phyloP scores from a whole-genome alignment of 1,140 invertebrate genomes.

The Acyrthosiphon pisum region DNA sequence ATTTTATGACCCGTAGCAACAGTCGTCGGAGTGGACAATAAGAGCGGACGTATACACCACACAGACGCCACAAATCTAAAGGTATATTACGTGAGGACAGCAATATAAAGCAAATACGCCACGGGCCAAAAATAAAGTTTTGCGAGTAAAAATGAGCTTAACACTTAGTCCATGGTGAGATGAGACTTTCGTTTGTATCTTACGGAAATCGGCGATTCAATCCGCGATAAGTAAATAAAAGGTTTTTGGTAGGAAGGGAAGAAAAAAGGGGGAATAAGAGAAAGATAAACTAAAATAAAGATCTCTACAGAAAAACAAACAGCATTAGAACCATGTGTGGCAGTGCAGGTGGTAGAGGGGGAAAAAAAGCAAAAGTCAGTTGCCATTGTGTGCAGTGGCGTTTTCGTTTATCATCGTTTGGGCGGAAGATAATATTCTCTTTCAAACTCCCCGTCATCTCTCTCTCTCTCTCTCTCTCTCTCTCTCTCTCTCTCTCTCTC shows the following conservation, averaged over 20 bases:
- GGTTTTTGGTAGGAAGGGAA: not conserved
- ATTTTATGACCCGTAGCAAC: not conserved
- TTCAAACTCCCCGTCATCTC: not conserved
- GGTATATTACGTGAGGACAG: not conserved
- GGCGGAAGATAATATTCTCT: not conserved
- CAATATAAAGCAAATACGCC: not conserved
- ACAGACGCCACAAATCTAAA: not conserved
- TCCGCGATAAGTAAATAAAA: conserved; percentile 40
- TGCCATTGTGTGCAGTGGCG: not conserved
- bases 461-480: not conserved
- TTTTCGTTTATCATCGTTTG: conserved; percentile 18
- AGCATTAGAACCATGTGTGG: conserved; percentile 32
- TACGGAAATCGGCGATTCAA: conserved; percentile 43
- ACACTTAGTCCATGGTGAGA: not conserved
- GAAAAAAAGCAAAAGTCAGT: conserved; percentile 16
- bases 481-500: not conserved
- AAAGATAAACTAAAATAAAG: conserved; percentile 25
- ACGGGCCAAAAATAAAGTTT: conserved; percentile 4
- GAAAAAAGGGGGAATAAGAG: not conserved
- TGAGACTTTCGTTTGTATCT: conserved; percentile 28
- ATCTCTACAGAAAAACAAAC: conserved; percentile 25
- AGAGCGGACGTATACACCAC: not conserved
- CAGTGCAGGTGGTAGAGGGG: not conserved
- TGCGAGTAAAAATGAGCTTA: conserved; percentile 11
- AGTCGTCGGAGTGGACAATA: not conserved